phyloP scores from a whole-genome alignment of 2,113 vertebrate genomes.

The Spizaetus ornatus region DNA sequence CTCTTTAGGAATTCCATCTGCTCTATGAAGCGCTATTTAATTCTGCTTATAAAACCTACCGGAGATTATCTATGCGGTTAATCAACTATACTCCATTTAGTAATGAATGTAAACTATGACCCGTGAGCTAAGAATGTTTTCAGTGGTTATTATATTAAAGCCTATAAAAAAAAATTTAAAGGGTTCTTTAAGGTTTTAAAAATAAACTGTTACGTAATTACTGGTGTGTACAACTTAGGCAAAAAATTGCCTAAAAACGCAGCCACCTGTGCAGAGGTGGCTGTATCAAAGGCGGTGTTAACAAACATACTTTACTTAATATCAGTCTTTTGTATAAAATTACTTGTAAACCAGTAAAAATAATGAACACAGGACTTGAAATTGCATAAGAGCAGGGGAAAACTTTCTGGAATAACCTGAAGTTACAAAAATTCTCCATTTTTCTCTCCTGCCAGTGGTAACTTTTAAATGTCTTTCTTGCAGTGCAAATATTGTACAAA shows the following conservation, averaged over 20 bases:
- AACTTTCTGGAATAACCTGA: neutral
- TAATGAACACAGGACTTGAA: neutral
- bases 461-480: neutral
- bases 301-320: neutral
- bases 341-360: neutral
- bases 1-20: neutral
- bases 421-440: neutral
- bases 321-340: neutral
- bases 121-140: neutral
- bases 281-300: neutral
- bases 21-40: neutral
- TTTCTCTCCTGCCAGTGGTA: neutral
- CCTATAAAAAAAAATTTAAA: neutral
- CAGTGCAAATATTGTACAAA: neutral
- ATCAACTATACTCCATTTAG: neutral
- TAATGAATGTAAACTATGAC: neutral
- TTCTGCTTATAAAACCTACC: neutral
- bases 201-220: neutral
- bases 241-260: neutral
- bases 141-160: neutral
- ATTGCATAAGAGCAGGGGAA: neutral
- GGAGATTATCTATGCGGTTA: conserved; percentile 27
- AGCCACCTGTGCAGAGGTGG: neutral
- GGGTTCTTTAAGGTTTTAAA: neutral
- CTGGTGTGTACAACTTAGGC: neutral